Percentiles rank a stretch among this genome's conserved stretches.
Evolutionary conservation across 1,140 invertebrate species (phyloP).

Genomic region (Gonioctena quinquepunctata): DNA sequence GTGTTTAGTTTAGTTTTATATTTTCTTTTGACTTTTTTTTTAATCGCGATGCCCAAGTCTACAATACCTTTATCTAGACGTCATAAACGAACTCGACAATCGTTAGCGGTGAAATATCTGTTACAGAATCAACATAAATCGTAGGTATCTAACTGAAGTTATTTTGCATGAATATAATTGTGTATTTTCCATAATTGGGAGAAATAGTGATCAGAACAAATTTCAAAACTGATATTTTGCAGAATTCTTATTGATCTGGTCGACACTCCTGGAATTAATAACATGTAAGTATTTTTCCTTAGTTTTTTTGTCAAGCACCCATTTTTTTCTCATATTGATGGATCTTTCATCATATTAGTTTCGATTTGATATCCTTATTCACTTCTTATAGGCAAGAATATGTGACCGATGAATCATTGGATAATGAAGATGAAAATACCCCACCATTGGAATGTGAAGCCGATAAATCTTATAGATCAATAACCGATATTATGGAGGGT

Average conservation of each 20-base stretch:
- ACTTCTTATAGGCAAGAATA: not conserved
- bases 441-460: conserved; percentile 7
- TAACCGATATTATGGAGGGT: conserved; percentile 4
- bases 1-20: not conserved
- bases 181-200: not conserved
- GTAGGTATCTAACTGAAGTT: conserved; percentile 4
- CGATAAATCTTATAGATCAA: conserved; percentile 2
- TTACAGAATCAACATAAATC: not conserved
- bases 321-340: not conserved
- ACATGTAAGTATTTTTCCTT: not conserved
- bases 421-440: not conserved
- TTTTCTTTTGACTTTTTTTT: not conserved
- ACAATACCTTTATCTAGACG: not conserved
- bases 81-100: not conserved
- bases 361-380: not conserved
- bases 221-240: not conserved
- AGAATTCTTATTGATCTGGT: not conserved
- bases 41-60: conserved; percentile 3
- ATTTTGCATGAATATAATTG: not conserved
- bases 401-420: not conserved
- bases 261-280: not conserved
- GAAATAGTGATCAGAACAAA: not conserved
- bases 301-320: not conserved
- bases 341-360: not conserved
- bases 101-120: not conserved